phyloP scores from a whole-genome alignment of 2,888 invertebrate species.

The Tanypteryx hageni region DNA sequence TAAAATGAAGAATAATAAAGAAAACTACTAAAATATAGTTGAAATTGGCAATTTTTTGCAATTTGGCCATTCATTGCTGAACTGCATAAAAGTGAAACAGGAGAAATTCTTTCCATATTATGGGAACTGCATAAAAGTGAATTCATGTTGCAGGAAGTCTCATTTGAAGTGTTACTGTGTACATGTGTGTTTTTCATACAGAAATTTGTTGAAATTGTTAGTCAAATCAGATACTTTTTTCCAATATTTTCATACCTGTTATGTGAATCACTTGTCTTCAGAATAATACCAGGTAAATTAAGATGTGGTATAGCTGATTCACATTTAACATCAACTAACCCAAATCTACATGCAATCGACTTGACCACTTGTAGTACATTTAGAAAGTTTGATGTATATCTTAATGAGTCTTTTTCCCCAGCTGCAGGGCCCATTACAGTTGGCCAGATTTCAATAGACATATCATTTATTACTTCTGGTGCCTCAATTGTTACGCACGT shows the following conservation, averaged over 20 bases:
- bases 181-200: background rate
- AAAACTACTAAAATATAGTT: background rate
- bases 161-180: background rate
- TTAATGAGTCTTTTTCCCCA: background rate
- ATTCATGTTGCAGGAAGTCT: too few species aligned
- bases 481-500: conserved; percentile 74
- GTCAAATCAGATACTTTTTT: background rate
- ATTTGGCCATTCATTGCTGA: background rate
- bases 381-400: background rate
- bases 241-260: background rate
- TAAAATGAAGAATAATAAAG: background rate
- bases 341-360: background rate
- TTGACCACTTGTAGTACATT: background rate
- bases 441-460: background rate
- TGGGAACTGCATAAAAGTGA: too few species aligned
- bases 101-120: too few species aligned
- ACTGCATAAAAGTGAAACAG: background rate
- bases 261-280: background rate
- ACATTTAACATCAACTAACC: background rate
- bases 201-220: background rate
- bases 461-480: conserved; percentile 70
- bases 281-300: background rate
- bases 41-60: too few species aligned
- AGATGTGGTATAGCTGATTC: background rate
- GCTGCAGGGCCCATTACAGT: background rate